Evolutionary conservation across 2,113 vertebrate species (phyloP), one percentile per base, ranked within the genome.

Genomic region (Cebidichthys violaceus): DNA sequence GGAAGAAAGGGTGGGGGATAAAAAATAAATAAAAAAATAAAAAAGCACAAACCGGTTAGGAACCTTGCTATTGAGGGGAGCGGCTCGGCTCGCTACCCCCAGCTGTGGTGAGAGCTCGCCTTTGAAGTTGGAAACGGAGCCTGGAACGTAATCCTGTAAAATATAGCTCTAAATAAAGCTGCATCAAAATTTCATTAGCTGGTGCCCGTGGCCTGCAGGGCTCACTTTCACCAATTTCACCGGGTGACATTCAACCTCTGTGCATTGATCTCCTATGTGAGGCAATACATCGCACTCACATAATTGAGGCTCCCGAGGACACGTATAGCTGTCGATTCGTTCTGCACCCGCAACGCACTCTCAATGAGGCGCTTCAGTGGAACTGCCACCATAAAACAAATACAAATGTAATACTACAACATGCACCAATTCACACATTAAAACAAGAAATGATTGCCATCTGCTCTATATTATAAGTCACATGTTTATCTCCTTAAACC

Each of bases 131-230:
- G 84, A 94, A 93, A 94, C 18, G 18, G 85, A 93, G 88, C 86
- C 88, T 70, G 82, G 87, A 94, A 95, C 41, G 75, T 92, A 94
- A 95, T 93, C 94, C 90, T 62, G 77, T 85, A 86, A 92, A 93
- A 94, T 83, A 85, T 83, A 92, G 73, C 84, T 90, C 90, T 90
- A 94, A 91, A 93, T 92, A 92, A 90, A 88, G 82, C 82, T 70
- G 90, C 91, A 93, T 93, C 85, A 94, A 94, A 94, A 79, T 89
- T 86, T 92, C 88, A 94, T 92, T 88, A 92, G 90, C 80, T 75
- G 57, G 68, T 82, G 62, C 66, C 79, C 72, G 24, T 66, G 77
- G 82, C 70, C 80, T 27, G 60, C 9, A 57, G 89, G 89, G 88
- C 88, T 94, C 87, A 76, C 88, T 91, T 92, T 91, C 90, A 90